Evolutionary conservation across 1,140 invertebrate genomes (phyloP), one percentile per base, ranked within the genome.

Genomic region (Helicoverpa armigera): DNA sequence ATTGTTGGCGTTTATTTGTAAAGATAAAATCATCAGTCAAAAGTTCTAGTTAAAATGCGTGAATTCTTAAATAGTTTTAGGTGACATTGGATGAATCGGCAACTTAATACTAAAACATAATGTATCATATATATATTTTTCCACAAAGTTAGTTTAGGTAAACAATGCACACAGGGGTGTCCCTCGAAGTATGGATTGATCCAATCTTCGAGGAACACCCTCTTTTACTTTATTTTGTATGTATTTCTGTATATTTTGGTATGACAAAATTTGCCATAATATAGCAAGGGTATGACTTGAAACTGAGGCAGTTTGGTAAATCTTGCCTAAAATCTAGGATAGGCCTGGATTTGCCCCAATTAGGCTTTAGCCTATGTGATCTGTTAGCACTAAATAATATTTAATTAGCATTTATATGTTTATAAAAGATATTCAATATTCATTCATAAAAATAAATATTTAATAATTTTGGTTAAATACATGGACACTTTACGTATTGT

Each of bases 41-140:
- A 31, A 48, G 35, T 67, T 67, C 35, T 48, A 67, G 35, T 67
- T 67, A 35, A 67, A 35, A 63, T n/a, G 60, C 65, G 12, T 69
- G n/a, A 50, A 69, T 50, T 50, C 65, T 69, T 69, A 69, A 69
- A 50, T 69, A 69, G 65, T 67, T 48, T 11, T 69, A 69, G 11
- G 14, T 10, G 23, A 11, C 9, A 23, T 54, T 58, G 56, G 18
- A 23, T 61, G 13, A 13, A 61, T 61, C 18, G 18, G 56, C 56
- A 12, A 31, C 11, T 61, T 31, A 2, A 14, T 29, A 61, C 12
- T 61, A 31, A 31, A 14, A 31, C 10, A 29, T 65, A 16, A 67
- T 16, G 11, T 16, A 50, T 69, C 43, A 18, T 43, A 50, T 43
- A 43, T 16, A 23, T 69, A 23, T 50, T 69, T 69, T 50, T 69